Evolutionary conservation across 1,140 invertebrate genomes (phyloP).

Genomic region (Papilio aristodemus): DNA sequence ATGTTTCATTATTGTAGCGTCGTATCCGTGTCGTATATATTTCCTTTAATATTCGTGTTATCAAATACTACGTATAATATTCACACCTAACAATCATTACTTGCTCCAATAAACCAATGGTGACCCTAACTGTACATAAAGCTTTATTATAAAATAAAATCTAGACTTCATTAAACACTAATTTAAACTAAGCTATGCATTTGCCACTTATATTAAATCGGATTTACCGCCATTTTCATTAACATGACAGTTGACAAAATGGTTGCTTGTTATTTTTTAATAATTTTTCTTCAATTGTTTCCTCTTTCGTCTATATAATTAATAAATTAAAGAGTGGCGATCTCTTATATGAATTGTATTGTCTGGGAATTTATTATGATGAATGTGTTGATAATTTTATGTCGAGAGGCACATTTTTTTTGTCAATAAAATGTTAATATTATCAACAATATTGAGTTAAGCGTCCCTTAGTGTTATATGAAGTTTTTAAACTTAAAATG

Average conservation of each 20-base stretch:
- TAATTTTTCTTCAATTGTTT: conserved; percentile 45
- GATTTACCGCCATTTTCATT: conserved; percentile 39
- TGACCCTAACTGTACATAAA: conserved; percentile 76
- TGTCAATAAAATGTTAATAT: conserved; percentile 6
- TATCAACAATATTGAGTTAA: conserved; percentile 24
- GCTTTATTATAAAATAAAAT: conserved; percentile 76
- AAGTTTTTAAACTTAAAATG: conserved; percentile 13
- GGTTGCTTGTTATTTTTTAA: conserved; percentile 48
- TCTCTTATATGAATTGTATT: conserved; percentile 23
- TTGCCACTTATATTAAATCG: conserved; percentile 50
- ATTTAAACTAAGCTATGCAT: conserved; percentile 70
- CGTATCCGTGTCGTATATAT: conserved; percentile 55
- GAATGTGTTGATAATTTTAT: conserved; percentile 27
- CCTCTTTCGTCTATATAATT: conserved; percentile 34
- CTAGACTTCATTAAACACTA: conserved; percentile 64
- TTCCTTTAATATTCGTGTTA: conserved; percentile 62
- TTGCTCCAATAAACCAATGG: conserved; percentile 65
- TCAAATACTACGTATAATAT: conserved; percentile 75
- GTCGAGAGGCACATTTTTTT: conserved; percentile 30
- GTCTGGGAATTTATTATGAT: conserved; percentile 25
- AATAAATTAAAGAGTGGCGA: no score
- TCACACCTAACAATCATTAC: conserved; percentile 68
- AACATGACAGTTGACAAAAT: conserved; percentile 55
- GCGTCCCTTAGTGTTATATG: conserved; percentile 20
- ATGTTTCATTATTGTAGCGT: conserved; percentile 78